Base-by-base conservation (phyloP, 2,113 vertebrate genomes). In the Brevimyrus niger region DNA sequence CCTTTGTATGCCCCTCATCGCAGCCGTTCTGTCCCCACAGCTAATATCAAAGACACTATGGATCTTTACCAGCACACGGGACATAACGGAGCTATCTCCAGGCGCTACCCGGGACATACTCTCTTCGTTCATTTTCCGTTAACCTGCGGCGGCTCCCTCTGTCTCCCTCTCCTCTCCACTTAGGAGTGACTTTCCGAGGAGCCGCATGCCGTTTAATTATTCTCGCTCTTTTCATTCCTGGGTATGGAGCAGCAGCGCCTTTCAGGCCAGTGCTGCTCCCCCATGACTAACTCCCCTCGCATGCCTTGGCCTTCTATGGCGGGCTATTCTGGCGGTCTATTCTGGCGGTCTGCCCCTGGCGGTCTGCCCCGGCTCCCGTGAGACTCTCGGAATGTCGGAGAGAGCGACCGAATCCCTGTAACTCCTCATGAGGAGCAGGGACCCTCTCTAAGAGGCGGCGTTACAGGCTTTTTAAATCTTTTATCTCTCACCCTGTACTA, bases 191-290 rank as follows among this genome's bases (percentile, higher is more conserved):
- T 19, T 47, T 46, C 44, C 55, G 85, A 53, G 85, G 80, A 87
- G 50, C 7, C 13, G 23, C 83, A n/a, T 48, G 7, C 23, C 31
- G 83, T 85, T 50, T 50, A 48, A 50, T 50, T 48, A 48, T 11
- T 46, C 21, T 27, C 10, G 23, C 23, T 27, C 46, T 46, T 23
- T 35, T 19, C 35, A 23, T 46, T 47, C 46, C 46, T 47, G 46
- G 46, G 46, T 47, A 8, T 47, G 46, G 46, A 47, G 46, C 93
- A 93, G 93, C 91, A 92, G 94, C 93, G 93, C 94, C 94, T 95
- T 94, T 95, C 94, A 87, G 87, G 13, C 89, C 84, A 48, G 88
- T 1, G 84, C 88, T 91, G 69, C 89, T 91, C 91, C 88, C 89
- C 53, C 31, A 21, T 27, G 88, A 80, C 89, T 87, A 83, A 89